Base-by-base conservation (phyloP, 2,113 vertebrate species). In the Mustelus asterias region DNA sequence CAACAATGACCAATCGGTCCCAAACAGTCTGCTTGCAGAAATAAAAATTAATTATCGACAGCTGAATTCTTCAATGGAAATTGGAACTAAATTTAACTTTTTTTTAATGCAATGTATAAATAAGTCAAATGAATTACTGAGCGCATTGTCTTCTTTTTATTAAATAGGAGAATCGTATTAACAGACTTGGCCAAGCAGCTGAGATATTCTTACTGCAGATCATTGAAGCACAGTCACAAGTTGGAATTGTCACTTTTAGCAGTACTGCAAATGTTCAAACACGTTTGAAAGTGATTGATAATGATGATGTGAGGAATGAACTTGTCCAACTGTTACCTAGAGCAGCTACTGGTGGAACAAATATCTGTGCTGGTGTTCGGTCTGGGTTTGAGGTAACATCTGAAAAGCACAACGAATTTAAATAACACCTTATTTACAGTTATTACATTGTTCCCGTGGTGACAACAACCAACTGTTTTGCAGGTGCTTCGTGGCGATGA, bases 131-230 rank as follows among this genome's bases (percentile, higher is more conserved):
- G 2, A 54, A 54, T 54, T 54, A 54, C 4, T 54, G 48, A 54
- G 48, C 48, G 5, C 48, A 10, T 26, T 69, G 20, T 70, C 1
- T 54, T 67, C 11, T 69, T 29, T 95, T 33, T 88, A 76, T 14
- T 63, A 44, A 63, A 88, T 44, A 96, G 95, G 95, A 44, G 48
- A 85, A 24, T 2, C 96, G 97, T 83, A 89, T 97, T 18, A 72
- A 96, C 85, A 96, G 22, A 86, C 76, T 97, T 14, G 96, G 78
- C 6, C 97, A 97, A 96, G 97, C 97, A 88, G 96, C 97, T 48
- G 97, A 97, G 96, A 70, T 97, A 41, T 98, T 98, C 69, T 92
- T 98, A n/a, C 96, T 96, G 90, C 96, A 97, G 29, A 96, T 97
- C 96, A 96, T 97, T 96, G 97, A 98, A 96, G 95, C 94, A 18